A percentile compares a stretch with the other conserved stretches of the same genome.
Conservation (phyloP, 2,888 invertebrate genomes). For the Ernsta delagoae region DNA sequence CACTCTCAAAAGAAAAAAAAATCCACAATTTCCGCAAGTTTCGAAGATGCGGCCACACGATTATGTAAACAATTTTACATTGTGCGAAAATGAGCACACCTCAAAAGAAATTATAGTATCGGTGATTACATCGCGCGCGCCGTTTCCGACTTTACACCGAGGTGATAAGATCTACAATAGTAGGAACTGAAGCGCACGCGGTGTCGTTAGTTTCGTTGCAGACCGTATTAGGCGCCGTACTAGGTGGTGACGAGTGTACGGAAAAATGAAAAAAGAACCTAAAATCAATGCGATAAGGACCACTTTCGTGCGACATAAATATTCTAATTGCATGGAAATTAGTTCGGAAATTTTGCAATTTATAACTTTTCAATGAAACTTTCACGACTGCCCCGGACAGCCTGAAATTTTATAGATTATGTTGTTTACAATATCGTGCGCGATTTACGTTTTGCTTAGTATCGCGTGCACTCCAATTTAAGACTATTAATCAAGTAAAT, state of each 20-base stretch:
- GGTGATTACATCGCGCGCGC: constrained; percentile 9
- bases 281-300: constrained; percentile 1
- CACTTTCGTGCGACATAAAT: constrained; percentile 10
- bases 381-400: constrained; percentile 6
- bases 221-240: constrained; percentile 36
- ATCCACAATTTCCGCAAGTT: constrained; percentile 57
- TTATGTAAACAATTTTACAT: constrained; percentile 59
- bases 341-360: constrained; percentile 26
- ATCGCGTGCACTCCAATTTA: constrained; percentile 27
- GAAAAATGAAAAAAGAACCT: constrained; percentile 19
- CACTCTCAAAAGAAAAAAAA: constrained; percentile 47
- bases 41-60: constrained; percentile 44
- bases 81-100: constrained; percentile 42
- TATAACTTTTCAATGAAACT: constrained; percentile 30
- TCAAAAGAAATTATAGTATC: constrained; percentile 23
- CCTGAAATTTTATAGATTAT: constrained; percentile 15
- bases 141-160: constrained; percentile 29
- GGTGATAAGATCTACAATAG: constrained; percentile 30
- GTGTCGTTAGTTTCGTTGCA: constrained; percentile 18
- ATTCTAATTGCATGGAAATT: constrained; percentile 28
- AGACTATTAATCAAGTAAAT: constrained; percentile 29
- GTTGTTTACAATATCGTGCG: constrained; percentile 8
- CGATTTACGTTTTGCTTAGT: constrained; percentile 20
- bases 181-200: neutral
- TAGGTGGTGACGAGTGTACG: constrained; percentile 22